Evolutionary conservation across 2,113 vertebrate species (phyloP).

Genomic region (Muntiacus reevesi): DNA sequence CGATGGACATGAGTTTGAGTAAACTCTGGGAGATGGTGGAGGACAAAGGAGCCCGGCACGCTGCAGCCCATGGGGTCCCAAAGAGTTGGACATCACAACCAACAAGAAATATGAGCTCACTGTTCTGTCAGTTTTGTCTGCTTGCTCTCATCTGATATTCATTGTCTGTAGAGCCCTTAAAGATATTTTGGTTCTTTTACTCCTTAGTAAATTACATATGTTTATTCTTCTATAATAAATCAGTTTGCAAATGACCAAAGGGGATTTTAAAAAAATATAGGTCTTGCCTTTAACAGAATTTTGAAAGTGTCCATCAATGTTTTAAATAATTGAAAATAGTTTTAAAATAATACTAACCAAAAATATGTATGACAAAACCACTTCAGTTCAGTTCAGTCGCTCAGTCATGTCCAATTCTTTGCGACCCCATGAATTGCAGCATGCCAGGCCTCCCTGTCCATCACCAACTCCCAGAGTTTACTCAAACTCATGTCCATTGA

Average conservation of each 20-base stretch:
- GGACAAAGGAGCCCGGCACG: background rate
- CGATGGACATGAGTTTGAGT: background rate
- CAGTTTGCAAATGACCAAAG: background rate
- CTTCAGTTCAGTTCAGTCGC: background rate
- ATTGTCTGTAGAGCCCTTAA: background rate
- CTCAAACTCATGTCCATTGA: background rate
- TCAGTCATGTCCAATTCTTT: background rate
- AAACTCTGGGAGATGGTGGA: background rate
- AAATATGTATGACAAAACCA: constrained; percentile 62
- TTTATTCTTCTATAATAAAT: background rate
- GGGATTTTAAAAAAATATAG: background rate
- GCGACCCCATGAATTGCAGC: rapidly evolving
- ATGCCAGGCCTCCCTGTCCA: background rate
- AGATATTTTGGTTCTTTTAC: background rate
- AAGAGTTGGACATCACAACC: background rate
- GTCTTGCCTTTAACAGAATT: constrained; percentile 39
- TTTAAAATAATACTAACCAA: constrained; percentile 62
- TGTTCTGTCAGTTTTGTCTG: background rate
- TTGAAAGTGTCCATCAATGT: background rate
- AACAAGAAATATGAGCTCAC: background rate
- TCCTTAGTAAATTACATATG: background rate
- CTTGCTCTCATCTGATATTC: background rate
- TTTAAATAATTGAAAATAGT: constrained; percentile 65
- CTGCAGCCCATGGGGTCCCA: background rate
- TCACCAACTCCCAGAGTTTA: background rate